These are phyloP conservation scores for Gadus macrocephalus DNA, from an alignment of 2,113 vertebrate genomes.

Conservation along the genomic window DNA sequence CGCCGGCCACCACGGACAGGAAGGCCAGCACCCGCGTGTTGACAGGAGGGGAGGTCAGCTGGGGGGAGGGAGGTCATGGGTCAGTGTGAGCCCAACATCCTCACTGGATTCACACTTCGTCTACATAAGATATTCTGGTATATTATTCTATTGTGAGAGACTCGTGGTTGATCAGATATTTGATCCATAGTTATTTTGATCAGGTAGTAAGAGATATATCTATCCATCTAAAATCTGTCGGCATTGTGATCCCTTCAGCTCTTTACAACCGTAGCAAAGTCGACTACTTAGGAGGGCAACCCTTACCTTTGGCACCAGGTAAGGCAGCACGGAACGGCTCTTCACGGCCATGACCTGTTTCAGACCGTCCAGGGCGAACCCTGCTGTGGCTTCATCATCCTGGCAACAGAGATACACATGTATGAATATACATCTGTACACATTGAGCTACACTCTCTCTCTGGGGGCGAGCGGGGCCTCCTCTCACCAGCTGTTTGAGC, in stretches of 20 bases:
- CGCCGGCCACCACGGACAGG: slow-evolving; percentile 93
- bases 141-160: too few relatives aligned
- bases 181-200: too few relatives aligned
- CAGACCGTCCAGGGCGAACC: slow-evolving; percentile 93
- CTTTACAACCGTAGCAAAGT: background rate
- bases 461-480: too few relatives aligned
- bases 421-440: too few relatives aligned
- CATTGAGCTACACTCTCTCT: too few relatives aligned
- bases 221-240: too few relatives aligned
- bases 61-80: background rate
- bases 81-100: background rate
- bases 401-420: slow-evolving; percentile 40
- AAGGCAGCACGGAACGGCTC: slow-evolving; percentile 95
- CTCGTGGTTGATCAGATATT: too few relatives aligned
- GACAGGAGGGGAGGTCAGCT: slow-evolving; percentile 90
- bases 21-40: slow-evolving; percentile 95
- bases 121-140: too few relatives aligned
- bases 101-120: too few relatives aligned
- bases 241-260: background rate
- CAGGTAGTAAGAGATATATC: background rate
- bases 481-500: slow-evolving; percentile 89
- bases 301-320: slow-evolving; percentile 92
- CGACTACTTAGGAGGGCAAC: too few relatives aligned
- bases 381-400: slow-evolving; percentile 84
- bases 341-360: slow-evolving; percentile 99